phyloP scores from a whole-genome alignment of 1,140 invertebrate species.

The Nebria ingens region DNA sequence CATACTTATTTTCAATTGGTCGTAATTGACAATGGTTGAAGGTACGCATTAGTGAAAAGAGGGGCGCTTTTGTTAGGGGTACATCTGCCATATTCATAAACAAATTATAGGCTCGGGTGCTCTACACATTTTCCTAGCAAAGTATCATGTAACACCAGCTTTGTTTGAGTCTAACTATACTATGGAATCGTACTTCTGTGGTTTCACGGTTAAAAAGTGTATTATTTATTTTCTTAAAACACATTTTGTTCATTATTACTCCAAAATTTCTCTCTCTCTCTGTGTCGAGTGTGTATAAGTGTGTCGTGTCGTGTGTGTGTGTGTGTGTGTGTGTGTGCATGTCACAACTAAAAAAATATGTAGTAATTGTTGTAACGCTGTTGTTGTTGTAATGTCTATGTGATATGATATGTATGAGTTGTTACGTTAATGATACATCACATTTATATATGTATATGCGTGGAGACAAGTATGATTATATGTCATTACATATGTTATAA shows the following conservation, averaged over 20 bases:
- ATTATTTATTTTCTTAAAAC: too few relatives aligned
- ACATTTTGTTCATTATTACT: too few relatives aligned
- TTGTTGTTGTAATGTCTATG: not conserved
- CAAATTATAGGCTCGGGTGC: not conserved
- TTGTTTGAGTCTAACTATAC: too few relatives aligned
- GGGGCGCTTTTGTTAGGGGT: not conserved
- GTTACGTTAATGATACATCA: not conserved
- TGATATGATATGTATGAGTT: not conserved
- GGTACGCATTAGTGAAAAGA: not conserved
- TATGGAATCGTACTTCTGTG: too few relatives aligned
- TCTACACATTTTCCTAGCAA: too few relatives aligned
- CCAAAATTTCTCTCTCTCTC: too few relatives aligned
- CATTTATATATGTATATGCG: too few relatives aligned
- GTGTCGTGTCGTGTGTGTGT: not conserved
- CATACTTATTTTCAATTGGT: not conserved
- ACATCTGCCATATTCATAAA: not conserved
- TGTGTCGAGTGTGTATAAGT: not conserved
- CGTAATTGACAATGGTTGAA: not conserved
- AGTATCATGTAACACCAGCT: too few relatives aligned
- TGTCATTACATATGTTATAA: not conserved
- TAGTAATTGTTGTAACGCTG: not conserved
- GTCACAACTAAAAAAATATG: not conserved
- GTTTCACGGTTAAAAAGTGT: too few relatives aligned
- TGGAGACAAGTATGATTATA: not conserved
- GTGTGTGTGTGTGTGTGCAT: not conserved